A percentile compares a stretch with the other conserved stretches of the same genome.
Evolutionary conservation across 1,140 invertebrate species (phyloP).

Genomic region (Ylistrum balloti): DNA sequence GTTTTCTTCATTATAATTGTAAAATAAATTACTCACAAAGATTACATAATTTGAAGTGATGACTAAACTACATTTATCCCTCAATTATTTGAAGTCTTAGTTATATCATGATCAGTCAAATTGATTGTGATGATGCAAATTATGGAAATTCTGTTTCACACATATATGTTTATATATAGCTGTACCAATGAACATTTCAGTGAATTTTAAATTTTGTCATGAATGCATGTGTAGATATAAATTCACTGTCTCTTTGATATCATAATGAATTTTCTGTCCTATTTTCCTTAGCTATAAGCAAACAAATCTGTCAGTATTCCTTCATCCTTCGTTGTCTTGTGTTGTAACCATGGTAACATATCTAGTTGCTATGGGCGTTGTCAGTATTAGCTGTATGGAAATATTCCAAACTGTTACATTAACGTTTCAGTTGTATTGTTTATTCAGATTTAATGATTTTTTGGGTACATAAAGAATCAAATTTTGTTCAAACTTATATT

Average conservation of each 20-base stretch:
- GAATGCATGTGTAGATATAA: slow-evolving; percentile 1
- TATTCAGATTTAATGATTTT: background rate
- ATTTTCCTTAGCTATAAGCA: background rate
- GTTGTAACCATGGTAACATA: background rate
- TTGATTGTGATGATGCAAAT: too few relatives aligned
- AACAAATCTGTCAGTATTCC: background rate
- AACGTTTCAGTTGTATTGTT: background rate
- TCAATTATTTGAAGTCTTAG: too few relatives aligned
- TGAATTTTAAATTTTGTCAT: background rate
- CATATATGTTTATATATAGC: background rate
- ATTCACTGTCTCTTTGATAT: background rate
- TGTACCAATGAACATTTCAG: background rate
- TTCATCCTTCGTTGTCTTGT: slow-evolving; percentile 17
- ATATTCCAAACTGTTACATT: background rate
- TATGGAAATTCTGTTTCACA: too few relatives aligned
- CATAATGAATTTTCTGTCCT: background rate
- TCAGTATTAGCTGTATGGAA: background rate
- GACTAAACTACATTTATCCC: too few relatives aligned
- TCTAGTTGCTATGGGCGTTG: background rate
- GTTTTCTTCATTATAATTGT: too few relatives aligned
- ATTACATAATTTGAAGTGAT: too few relatives aligned
- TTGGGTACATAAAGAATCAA: too few relatives aligned
- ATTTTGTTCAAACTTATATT: too few relatives aligned
- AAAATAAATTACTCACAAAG: too few relatives aligned
- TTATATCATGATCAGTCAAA: too few relatives aligned